phyloP scores from a whole-genome alignment of 2,888 invertebrate species.

The Rhagophthalmus giganteus region DNA sequence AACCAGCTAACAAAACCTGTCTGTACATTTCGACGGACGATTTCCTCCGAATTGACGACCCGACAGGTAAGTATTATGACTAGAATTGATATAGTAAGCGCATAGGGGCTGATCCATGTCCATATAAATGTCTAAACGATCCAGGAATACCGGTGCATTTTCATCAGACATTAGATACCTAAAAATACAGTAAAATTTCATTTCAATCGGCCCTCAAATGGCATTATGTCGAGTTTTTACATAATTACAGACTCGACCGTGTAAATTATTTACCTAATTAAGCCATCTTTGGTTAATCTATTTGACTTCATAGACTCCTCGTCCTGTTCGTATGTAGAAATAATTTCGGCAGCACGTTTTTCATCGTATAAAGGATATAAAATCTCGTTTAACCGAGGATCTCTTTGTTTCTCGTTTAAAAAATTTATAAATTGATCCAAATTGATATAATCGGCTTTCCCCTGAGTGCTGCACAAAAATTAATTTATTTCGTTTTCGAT shows the following conservation, averaged over 20 bases:
- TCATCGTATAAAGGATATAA: conserved; percentile 96
- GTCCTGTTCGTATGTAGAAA: conserved; percentile 88
- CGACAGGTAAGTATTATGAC: conserved; percentile 92
- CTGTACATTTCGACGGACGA: conserved; percentile 99
- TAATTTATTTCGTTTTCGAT: neutral
- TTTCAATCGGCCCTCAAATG: too few species aligned
- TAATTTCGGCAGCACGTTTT: conserved; percentile 89
- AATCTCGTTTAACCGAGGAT: conserved; percentile 98
- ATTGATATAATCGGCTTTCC: conserved; percentile 85
- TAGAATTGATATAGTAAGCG: conserved; percentile 99
- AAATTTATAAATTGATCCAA: conserved; percentile 88
- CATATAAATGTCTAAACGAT: conserved; percentile 95
- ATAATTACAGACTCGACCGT: too few species aligned
- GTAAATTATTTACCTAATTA: conserved; percentile 67
- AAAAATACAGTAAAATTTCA: too few species aligned
- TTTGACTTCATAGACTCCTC: conserved; percentile 72
- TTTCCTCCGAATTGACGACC: conserved; percentile 97
- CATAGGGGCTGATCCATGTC: conserved; percentile 99
- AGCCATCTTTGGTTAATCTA: conserved; percentile 89
- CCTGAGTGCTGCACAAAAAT: conserved; percentile 72
- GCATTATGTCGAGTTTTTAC: too few species aligned
- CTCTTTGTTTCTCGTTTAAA: conserved; percentile 95
- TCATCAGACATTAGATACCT: conserved; percentile 98
- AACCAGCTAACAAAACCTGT: conserved; percentile 94
- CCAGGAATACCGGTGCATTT: conserved; percentile 98